These are phyloP conservation scores for Girardinus metallicus DNA, from an alignment of 2,797 vertebrate genomes.

Conservation along the genomic window DNA sequence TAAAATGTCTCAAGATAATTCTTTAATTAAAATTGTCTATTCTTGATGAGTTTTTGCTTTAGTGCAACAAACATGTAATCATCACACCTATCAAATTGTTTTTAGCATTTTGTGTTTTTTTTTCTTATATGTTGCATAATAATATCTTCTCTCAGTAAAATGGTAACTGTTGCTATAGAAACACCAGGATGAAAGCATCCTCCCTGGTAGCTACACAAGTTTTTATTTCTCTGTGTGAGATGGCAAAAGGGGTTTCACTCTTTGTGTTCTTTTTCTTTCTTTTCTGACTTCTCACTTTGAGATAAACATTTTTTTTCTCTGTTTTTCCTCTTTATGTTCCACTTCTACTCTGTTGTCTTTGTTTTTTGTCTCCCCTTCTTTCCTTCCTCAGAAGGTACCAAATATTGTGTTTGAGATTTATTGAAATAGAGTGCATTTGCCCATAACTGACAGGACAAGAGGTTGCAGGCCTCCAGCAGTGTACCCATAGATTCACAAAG, in stretches of 20 bases:
- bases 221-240: conserved; percentile 71
- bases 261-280: conserved; percentile 43
- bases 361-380: conserved; percentile 41
- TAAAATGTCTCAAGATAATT: not conserved
- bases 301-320: conserved; percentile 53
- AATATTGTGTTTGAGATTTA: conserved; percentile 54
- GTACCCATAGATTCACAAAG: conserved; percentile 51
- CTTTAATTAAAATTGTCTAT: not conserved
- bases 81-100: conserved; percentile 61
- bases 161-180: conserved; percentile 79
- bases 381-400: conserved; percentile 37
- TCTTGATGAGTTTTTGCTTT: not conserved
- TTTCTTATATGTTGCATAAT: conserved; percentile 64
- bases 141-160: conserved; percentile 72
- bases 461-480: conserved; percentile 26
- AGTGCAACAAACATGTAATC: conserved; percentile 7
- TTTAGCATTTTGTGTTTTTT: conserved; percentile 42
- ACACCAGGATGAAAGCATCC: conserved; percentile 76
- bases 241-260: conserved; percentile 54
- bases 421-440: conserved; percentile 42
- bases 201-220: conserved; percentile 76
- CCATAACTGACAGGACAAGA: conserved; percentile 53
- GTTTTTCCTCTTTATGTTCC: conserved; percentile 52
- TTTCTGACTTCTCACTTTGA: conserved; percentile 46
- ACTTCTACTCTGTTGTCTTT: conserved; percentile 54